A percentile compares a stretch with the other conserved stretches of the same genome.
These are phyloP conservation scores for Prionace glauca DNA, from an alignment of 2,797 vertebrate species.

Conservation along the genomic window DNA sequence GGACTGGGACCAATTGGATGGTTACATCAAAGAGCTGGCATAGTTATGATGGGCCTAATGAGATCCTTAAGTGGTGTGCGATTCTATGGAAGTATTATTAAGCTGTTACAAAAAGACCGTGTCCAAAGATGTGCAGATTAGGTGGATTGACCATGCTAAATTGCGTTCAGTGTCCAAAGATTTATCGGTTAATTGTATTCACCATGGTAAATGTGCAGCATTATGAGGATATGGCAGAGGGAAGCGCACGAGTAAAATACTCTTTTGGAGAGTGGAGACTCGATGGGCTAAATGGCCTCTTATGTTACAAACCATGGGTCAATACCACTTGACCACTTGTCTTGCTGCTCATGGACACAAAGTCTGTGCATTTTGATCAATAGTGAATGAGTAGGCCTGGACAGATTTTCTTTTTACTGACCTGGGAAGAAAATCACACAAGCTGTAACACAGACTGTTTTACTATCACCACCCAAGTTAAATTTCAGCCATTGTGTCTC, in stretches of 20 bases:
- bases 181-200: too few relatives aligned
- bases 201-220: too few relatives aligned
- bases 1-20: background rate
- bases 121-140: too few relatives aligned
- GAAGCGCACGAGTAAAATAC: too few relatives aligned
- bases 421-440: background rate
- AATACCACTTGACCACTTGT: background rate
- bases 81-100: background rate
- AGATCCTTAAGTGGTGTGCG: background rate
- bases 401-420: background rate
- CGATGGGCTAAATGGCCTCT: too few relatives aligned
- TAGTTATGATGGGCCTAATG: background rate
- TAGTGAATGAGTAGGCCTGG: background rate
- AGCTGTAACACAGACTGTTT: background rate
- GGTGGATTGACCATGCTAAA: too few relatives aligned
- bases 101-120: too few relatives aligned
- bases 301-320: background rate
- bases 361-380: background rate
- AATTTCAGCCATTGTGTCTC: background rate
- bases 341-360: background rate
- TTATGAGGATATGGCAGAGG: too few relatives aligned
- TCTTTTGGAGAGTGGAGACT: too few relatives aligned
- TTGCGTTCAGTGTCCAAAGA: too few relatives aligned
- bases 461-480: background rate
- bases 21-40: background rate